These are phyloP conservation scores for Rafetus swinhoei DNA, from an alignment of 2,113 vertebrate genomes.

Conservation along the genomic window DNA sequence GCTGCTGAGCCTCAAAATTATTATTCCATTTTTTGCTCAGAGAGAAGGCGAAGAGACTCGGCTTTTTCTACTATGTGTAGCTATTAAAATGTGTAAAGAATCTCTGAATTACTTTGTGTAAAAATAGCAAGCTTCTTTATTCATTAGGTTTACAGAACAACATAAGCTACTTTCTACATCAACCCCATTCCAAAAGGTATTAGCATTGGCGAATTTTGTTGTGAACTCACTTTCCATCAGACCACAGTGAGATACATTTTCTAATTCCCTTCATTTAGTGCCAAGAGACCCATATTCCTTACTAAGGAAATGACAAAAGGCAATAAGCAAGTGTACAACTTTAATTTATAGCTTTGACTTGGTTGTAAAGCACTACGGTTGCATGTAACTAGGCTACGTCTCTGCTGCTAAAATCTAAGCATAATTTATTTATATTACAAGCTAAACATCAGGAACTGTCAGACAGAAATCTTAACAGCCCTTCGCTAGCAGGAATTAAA, in stretches of 20 bases:
- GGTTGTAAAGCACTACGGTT: slow-evolving; percentile 65
- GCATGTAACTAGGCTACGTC: slow-evolving; percentile 67
- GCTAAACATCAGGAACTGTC: slow-evolving; percentile 72
- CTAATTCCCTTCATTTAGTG: background rate
- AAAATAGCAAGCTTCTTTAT: background rate
- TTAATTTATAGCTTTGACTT: slow-evolving; percentile 51
- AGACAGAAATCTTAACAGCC: slow-evolving; percentile 64
- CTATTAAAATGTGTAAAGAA: background rate
- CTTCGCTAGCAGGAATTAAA: slow-evolving; percentile 68
- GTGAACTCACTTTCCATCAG: background rate
- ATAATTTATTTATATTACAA: slow-evolving; percentile 76
- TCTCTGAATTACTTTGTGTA: background rate
- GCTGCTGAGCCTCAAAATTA: background rate
- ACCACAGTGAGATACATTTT: background rate
- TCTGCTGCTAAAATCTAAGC: slow-evolving; percentile 71
- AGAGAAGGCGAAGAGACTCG: background rate
- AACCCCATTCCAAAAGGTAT: background rate
- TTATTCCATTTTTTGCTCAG: background rate
- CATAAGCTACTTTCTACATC: background rate
- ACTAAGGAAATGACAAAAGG: slow-evolving; percentile 32
- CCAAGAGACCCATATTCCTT: slow-evolving; percentile 30
- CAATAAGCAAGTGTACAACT: slow-evolving; percentile 45
- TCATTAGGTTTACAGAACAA: background rate
- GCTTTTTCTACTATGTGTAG: background rate
- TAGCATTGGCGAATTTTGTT: background rate